Conservation (phyloP, 2,888 invertebrate genomes). For the Sphinx pinastri region DNA sequence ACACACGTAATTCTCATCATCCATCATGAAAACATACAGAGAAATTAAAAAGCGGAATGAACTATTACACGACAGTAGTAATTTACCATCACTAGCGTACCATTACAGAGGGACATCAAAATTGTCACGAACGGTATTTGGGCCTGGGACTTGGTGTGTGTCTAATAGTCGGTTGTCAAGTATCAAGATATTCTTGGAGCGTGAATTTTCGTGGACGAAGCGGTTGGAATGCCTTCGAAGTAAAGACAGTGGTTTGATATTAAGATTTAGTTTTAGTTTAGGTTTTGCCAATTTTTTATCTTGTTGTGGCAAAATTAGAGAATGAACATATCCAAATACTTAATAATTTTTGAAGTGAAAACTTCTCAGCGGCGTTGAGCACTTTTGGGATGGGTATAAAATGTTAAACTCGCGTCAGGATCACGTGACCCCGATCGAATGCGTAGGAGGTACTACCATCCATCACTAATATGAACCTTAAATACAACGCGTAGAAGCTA, state of each 20-base stretch:
- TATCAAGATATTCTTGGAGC: slow-evolving; percentile 36
- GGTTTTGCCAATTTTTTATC: too few relatives aligned
- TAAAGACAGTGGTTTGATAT: not conserved
- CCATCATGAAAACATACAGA: slow-evolving; percentile 4
- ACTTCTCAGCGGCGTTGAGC: too few relatives aligned
- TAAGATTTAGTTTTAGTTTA: not conserved
- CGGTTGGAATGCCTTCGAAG: not conserved
- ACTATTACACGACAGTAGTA: not conserved
- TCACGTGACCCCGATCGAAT: too few relatives aligned
- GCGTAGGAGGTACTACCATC: too few relatives aligned
- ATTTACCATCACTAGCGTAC: slow-evolving; percentile 4
- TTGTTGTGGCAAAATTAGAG: too few relatives aligned
- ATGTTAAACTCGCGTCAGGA: too few relatives aligned
- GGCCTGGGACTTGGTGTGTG: slow-evolving; percentile 38
- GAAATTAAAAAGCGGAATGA: slow-evolving; percentile 17
- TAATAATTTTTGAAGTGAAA: too few relatives aligned
- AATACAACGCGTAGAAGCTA: too few relatives aligned
- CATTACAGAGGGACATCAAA: slow-evolving; percentile 19
- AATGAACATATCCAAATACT: too few relatives aligned
- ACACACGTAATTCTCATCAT: not conserved
- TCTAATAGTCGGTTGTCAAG: slow-evolving; percentile 39
- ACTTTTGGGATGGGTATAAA: too few relatives aligned
- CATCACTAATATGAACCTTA: too few relatives aligned
- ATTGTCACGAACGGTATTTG: slow-evolving; percentile 21
- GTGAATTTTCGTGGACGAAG: slow-evolving; percentile 40